These are phyloP conservation scores for Hololepta plana DNA, from an alignment of 2,888 invertebrate genomes.

Conservation along the genomic window DNA sequence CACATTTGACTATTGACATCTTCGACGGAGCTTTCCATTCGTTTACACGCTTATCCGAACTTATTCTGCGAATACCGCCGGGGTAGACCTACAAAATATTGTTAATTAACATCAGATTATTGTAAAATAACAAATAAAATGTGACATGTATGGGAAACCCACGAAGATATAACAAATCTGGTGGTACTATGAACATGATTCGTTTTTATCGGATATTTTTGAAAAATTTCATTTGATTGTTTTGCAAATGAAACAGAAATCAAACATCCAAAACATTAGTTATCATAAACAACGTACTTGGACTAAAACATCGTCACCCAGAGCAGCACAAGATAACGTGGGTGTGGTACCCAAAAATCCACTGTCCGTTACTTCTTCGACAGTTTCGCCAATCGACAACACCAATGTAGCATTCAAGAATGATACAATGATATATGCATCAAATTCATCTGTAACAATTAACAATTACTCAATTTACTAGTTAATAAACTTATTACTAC, in stretches of 20 bases:
- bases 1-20: constrained; percentile 92
- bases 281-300: constrained; percentile 42
- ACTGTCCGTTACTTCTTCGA: constrained; percentile 99
- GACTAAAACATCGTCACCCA: constrained; percentile 94
- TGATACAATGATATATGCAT: constrained; percentile 99
- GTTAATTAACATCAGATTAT: constrained; percentile 6
- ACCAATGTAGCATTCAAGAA: constrained; percentile 98
- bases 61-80: constrained; percentile 95
- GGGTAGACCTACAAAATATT: constrained; percentile 63
- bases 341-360: constrained; percentile 98
- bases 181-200: constrained; percentile 16
- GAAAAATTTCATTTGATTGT: constrained; percentile 9
- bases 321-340: constrained; percentile 91
- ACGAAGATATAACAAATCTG: constrained; percentile 8
- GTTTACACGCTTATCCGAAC: constrained; percentile 94
- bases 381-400: constrained; percentile 97
- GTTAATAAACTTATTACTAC: background rate
- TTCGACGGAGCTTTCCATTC: constrained; percentile 99
- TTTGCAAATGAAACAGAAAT: constrained; percentile 5
- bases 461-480: constrained; percentile 2
- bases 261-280: constrained; percentile 1
- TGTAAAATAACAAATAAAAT: constrained; percentile 7
- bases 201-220: constrained; percentile 9
- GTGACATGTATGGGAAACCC: constrained; percentile 14
- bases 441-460: constrained; percentile 80